A percentile compares a stretch with the other conserved stretches of the same genome.
These are phyloP conservation scores for Phoenoteleia sp. DNA, from an alignment of 2,888 invertebrate species.

Conservation along the genomic window DNA sequence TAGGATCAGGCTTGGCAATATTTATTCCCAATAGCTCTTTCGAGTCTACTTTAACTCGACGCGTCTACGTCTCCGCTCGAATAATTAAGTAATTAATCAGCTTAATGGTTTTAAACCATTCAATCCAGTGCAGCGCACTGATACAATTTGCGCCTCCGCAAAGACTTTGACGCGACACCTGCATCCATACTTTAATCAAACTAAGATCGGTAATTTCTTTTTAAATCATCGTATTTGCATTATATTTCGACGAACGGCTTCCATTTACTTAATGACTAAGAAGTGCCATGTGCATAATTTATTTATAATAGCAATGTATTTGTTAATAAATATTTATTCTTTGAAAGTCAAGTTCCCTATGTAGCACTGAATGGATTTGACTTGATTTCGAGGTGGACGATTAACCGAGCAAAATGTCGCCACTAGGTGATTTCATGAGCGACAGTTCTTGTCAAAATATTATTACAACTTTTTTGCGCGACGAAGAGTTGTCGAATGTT, in stretches of 20 bases:
- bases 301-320: too few relatives aligned
- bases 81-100: constrained; percentile 69
- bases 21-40: constrained; percentile 58
- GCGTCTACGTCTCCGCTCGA: constrained; percentile 50
- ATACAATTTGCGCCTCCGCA: constrained; percentile 47
- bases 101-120: constrained; percentile 64
- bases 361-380: too few relatives aligned
- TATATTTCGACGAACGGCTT: constrained; percentile 3
- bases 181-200: constrained; percentile 61
- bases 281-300: too few relatives aligned
- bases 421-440: background rate
- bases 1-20: constrained; percentile 26
- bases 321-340: too few relatives aligned
- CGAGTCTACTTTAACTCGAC: constrained; percentile 50
- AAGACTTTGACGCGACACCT: constrained; percentile 51
- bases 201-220: constrained; percentile 54
- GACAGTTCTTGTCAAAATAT: constrained; percentile 16
- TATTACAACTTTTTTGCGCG: background rate
- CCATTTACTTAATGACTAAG: too few relatives aligned
- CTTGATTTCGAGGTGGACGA: too few relatives aligned
- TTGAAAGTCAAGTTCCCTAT: too few relatives aligned
- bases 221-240: constrained; percentile 10
- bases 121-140: constrained; percentile 33
- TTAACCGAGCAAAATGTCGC: background rate
- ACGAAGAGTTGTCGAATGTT: constrained; percentile 17